Percentiles rank a stretch among this genome's conserved stretches.
Conservation (phyloP, 2,113 vertebrate species). For the Malaclemys terrapin region DNA sequence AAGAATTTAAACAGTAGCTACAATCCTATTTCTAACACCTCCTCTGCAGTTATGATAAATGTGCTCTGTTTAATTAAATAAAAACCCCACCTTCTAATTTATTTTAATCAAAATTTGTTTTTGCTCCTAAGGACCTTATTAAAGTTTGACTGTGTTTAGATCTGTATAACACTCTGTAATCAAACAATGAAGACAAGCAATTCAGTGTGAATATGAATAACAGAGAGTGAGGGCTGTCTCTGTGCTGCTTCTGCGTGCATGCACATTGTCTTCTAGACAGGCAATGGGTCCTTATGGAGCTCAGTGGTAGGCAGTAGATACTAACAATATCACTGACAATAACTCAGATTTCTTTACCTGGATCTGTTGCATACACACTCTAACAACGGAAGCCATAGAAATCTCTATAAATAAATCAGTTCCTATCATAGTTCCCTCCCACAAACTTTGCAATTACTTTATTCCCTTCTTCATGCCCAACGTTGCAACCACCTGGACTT, state of each 20-base stretch:
- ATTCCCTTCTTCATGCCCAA: neutral
- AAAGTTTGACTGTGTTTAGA: neutral
- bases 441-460: neutral
- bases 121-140: neutral
- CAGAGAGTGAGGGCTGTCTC: neutral
- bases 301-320: neutral
- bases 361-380: rapidly evolving
- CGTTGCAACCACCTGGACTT: neutral
- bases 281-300: neutral
- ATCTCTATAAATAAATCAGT: neutral
- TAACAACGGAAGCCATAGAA: neutral
- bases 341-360: rapidly evolving
- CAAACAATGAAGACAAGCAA: neutral
- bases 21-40: constrained; percentile 32
- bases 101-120: neutral
- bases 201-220: neutral
- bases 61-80: constrained; percentile 16
- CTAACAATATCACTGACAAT: rapidly evolving
- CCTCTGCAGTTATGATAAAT: neutral
- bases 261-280: neutral
- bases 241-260: neutral
- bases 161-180: neutral
- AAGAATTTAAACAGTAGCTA: constrained; percentile 15
- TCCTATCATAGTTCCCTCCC: neutral
- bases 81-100: neutral